phyloP scores from a whole-genome alignment of 2,113 vertebrate species.

The Podilymbus podiceps region DNA sequence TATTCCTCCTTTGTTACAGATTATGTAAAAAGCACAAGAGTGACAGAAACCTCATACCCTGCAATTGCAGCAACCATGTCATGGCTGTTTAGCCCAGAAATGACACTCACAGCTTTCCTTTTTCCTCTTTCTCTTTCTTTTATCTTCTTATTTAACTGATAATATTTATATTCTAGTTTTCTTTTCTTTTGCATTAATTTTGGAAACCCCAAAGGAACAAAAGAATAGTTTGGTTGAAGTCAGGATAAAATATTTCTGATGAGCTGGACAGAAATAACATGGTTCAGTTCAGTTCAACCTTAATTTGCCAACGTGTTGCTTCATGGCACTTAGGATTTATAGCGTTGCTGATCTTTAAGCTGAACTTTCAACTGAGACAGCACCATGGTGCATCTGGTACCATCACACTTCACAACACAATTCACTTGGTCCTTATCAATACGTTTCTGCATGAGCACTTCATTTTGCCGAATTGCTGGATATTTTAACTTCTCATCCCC shows the following conservation, averaged over 20 bases:
- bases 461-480: not conserved
- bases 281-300: not conserved
- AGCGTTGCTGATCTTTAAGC: not conserved
- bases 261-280: not conserved
- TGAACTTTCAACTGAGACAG: not conserved
- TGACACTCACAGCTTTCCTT: not conserved
- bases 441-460: not conserved
- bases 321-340: not conserved
- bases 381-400: not conserved
- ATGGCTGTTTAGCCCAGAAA: not conserved
- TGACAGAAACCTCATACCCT: not conserved
- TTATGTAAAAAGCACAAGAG: not conserved
- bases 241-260: not conserved
- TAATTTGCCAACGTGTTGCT: not conserved
- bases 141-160: not conserved
- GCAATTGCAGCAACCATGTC: not conserved
- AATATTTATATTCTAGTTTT: not conserved
- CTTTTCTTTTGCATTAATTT: not conserved
- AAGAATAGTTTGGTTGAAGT: not conserved
- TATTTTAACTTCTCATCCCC: not conserved
- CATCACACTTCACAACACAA: not conserved
- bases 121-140: not conserved
- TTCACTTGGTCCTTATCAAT: not conserved
- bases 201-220: not conserved
- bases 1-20: not conserved